Percentiles rank a stretch among this genome's conserved stretches.
Evolutionary conservation across 2,113 vertebrate genomes (phyloP).

Genomic region (Dromas ardeola): DNA sequence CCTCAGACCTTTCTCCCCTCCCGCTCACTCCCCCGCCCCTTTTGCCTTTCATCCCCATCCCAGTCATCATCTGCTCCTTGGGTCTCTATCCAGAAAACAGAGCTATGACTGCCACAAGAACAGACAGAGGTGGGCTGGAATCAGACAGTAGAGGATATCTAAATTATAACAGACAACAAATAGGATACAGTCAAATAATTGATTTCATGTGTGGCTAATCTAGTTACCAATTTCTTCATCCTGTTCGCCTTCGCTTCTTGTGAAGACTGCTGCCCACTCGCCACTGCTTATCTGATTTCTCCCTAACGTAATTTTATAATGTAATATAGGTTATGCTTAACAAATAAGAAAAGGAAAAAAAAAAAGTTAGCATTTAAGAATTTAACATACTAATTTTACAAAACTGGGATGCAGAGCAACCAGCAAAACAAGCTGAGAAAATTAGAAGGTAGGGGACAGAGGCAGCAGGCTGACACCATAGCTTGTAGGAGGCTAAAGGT

Average conservation of each 20-base stretch:
- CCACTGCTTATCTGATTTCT: not conserved
- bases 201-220: not conserved
- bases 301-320: not conserved
- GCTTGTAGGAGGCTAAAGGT: not conserved
- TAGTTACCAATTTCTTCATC: not conserved
- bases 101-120: not conserved
- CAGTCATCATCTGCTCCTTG: not conserved
- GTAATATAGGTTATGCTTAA: not conserved
- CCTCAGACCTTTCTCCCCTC: not conserved
- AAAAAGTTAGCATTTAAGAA: not conserved
- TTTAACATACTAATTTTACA: not conserved
- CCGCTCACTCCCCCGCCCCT: accelerated
- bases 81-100: not conserved
- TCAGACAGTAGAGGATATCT: not conserved
- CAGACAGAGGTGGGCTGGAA: not conserved
- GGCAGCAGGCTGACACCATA: not conserved
- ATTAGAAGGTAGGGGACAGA: not conserved
- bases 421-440: not conserved
- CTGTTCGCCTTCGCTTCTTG: not conserved
- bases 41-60: not conserved
- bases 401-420: not conserved
- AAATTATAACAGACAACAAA: not conserved
- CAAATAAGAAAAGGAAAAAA: not conserved
- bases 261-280: not conserved
- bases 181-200: not conserved